Conservation (phyloP, 2,113 vertebrate genomes). For the Polyodon spathula region DNA sequence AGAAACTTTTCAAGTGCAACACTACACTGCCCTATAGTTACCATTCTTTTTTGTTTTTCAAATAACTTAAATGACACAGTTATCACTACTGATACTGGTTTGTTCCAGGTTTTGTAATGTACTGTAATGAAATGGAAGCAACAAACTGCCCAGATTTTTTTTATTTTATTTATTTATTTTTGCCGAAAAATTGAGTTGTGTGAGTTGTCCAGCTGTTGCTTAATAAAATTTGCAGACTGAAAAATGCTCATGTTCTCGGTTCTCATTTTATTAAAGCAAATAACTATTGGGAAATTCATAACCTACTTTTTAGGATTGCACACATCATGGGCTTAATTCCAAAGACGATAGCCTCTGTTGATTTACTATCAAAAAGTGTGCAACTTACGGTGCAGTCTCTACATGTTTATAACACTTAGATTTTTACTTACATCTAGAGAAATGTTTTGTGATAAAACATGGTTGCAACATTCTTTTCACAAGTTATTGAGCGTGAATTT, state of each 20-base stretch:
- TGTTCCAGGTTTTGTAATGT: slow-evolving; percentile 61
- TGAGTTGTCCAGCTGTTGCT: slow-evolving; percentile 71
- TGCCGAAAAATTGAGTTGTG: slow-evolving; percentile 67
- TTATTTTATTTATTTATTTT: slow-evolving; percentile 30
- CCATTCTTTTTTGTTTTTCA: slow-evolving; percentile 10
- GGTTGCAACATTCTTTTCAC: too few species aligned
- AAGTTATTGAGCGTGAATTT: too few species aligned
- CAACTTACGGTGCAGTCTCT: too few species aligned
- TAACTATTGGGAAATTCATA: too few species aligned
- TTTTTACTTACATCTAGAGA: too few species aligned
- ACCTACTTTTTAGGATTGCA: too few species aligned
- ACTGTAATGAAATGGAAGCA: slow-evolving; percentile 47
- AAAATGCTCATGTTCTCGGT: slow-evolving; percentile 25
- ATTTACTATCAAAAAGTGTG: too few species aligned
- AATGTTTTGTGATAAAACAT: too few species aligned
- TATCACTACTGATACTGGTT: slow-evolving; percentile 39
- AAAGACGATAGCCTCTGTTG: too few species aligned
- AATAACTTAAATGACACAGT: slow-evolving; percentile 20
- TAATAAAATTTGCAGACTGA: slow-evolving; percentile 75
- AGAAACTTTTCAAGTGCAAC: slow-evolving; percentile 14
- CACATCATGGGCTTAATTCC: too few species aligned
- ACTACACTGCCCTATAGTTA: slow-evolving; percentile 2
- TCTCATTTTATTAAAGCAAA: too few species aligned
- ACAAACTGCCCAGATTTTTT: slow-evolving; percentile 47
- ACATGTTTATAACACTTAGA: too few species aligned